Base-by-base conservation (phyloP, 2,797 vertebrate species). In the Anabas testudineus region DNA sequence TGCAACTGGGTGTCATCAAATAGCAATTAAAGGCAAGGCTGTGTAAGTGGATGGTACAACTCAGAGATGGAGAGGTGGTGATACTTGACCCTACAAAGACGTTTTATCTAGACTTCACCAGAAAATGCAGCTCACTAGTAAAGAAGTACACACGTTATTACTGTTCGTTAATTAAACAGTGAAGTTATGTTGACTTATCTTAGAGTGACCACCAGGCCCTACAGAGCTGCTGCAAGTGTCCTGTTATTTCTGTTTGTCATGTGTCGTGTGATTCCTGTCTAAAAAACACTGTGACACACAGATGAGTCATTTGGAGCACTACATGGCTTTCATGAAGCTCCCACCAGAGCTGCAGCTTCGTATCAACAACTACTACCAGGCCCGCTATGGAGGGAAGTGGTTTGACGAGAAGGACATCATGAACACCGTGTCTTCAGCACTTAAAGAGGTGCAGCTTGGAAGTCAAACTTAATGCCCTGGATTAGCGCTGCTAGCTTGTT, bases 281-380 rank as follows among this genome's bases (percentile, higher is more conserved):
- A 28, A 71, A 3, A 51, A 45, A 12, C 8, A 1, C 2, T 66
- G 19, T 59, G 10, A 10, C 22, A 71, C 45, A 37, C 80, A 94
- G 93, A 90, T 94, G 85, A 92, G 94, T 77, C 91, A 92, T 32
- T 47, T 94, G 76, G 93, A 94, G 85, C 93, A 94, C 59, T 95
- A 95, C 82, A 94, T 95, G 91, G 8, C 87, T 54, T 95, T 93
- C 71, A 91, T 94, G 91, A 95, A 94, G 84, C 93, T 95, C 10
- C 94, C 94, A 0, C 91, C 92, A 37, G 92, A 92, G 47, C 84
- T 95, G 72, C 91, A 92, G 67, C 84, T 91, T 28, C 91, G 93
- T 7, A 90, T 95, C 78, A 93, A 26, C 65, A 94, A 89, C 74
- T 95, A 95, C 76, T 93, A 89, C 86, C 90, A 93, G 86, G 90